Evolutionary conservation across 2,797 vertebrate species (phyloP).

Genomic region (Clarias laeviceps): DNA sequence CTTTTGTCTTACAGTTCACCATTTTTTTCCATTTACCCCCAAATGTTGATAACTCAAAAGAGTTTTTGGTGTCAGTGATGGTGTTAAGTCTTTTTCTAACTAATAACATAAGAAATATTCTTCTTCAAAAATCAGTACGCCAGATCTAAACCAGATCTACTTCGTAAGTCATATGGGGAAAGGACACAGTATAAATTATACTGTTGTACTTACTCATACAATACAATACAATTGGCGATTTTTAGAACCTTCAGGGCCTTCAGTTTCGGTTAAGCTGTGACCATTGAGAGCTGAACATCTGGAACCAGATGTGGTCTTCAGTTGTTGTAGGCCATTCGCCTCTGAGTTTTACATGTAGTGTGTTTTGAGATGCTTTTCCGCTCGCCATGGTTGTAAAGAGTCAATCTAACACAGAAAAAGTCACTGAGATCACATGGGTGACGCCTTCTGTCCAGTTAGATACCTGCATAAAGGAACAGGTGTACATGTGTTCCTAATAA

Average conservation of each 20-base stretch:
- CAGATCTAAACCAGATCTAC: slow-evolving; percentile 2
- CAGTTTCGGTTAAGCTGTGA: background rate
- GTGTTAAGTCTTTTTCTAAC: background rate
- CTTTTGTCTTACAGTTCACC: background rate
- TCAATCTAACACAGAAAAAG: background rate
- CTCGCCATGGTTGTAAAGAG: too few relatives aligned
- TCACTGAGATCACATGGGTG: background rate
- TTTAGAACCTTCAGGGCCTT: background rate
- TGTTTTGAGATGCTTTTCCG: background rate
- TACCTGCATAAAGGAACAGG: background rate
- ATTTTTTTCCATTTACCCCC: slow-evolving; percentile 7
- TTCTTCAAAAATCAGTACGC: background rate
- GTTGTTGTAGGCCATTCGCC: background rate
- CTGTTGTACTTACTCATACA: too few relatives aligned
- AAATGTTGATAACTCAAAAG: background rate
- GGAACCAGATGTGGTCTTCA: too few relatives aligned
- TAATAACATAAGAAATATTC: background rate
- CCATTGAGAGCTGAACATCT: background rate
- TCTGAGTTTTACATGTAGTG: background rate
- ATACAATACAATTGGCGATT: too few relatives aligned
- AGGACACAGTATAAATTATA: background rate
- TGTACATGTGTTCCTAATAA: background rate
- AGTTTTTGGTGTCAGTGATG: background rate
- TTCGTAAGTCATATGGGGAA: background rate
- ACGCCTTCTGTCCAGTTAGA: background rate